A percentile compares a stretch with the other conserved stretches of the same genome.
phyloP scores from a whole-genome alignment of 2,113 vertebrate species.

The Rhizomys pruinosus region DNA sequence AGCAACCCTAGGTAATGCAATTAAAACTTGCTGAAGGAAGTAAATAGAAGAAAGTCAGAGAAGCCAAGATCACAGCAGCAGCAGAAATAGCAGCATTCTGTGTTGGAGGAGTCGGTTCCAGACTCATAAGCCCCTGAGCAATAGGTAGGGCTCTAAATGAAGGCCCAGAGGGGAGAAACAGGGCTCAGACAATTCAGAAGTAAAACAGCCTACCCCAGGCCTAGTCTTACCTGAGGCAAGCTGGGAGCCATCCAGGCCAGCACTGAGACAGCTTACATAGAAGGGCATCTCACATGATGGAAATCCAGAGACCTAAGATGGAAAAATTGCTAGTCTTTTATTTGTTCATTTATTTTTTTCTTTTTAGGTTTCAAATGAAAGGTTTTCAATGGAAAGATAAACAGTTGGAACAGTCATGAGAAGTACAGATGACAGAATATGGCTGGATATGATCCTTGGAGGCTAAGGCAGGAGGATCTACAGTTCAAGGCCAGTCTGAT shows the following conservation, averaged over 20 bases:
- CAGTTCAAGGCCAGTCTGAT: neutral
- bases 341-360: neutral
- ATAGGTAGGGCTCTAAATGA: neutral
- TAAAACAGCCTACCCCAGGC: neutral
- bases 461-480: neutral
- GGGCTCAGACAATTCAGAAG: neutral
- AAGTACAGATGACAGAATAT: neutral
- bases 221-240: neutral
- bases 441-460: neutral
- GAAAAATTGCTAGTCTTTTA: neutral
- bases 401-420: neutral
- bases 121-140: neutral
- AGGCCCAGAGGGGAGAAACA: neutral
- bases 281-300: neutral
- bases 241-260: neutral
- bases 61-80: neutral
- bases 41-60: neutral
- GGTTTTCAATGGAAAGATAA: slow-evolving; percentile 6
- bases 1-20: neutral
- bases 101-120: neutral
- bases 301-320: neutral
- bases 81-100: neutral
- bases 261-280: neutral
- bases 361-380: neutral
- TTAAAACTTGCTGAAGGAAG: neutral